Evolutionary conservation across 2,888 invertebrate species (phyloP).

Genomic region (Lordiphosa andalusiaca): DNA sequence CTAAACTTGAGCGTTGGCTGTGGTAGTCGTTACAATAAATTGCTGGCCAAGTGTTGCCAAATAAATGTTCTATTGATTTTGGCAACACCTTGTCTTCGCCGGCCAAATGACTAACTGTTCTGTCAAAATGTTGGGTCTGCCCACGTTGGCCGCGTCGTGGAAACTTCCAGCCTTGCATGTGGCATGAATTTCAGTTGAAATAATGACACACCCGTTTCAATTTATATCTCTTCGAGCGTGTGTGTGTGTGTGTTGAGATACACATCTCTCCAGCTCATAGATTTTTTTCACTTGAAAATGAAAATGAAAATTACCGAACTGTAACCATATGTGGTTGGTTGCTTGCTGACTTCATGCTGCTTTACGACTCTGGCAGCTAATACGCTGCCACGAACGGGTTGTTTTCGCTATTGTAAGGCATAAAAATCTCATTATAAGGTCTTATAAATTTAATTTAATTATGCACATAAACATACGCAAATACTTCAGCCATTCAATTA

Average conservation of each 20-base stretch:
- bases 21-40: slow-evolving; percentile 50
- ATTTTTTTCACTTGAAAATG: slow-evolving; percentile 60
- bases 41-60: slow-evolving; percentile 63
- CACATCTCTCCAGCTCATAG: slow-evolving; percentile 55
- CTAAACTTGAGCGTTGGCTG: slow-evolving; percentile 22
- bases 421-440: slow-evolving; percentile 9
- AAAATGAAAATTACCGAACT: slow-evolving; percentile 71
- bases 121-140: slow-evolving; percentile 67
- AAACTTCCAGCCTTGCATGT: slow-evolving; percentile 61
- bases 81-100: slow-evolving; percentile 65
- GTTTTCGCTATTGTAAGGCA: slow-evolving; percentile 14
- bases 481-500: slow-evolving; percentile 42
- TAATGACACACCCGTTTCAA: slow-evolving; percentile 76
- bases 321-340: slow-evolving; percentile 71
- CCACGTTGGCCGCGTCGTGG: slow-evolving; percentile 43
- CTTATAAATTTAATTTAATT: slow-evolving; percentile 46
- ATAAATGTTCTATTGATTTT: slow-evolving; percentile 69
- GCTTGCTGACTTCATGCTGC: slow-evolving; percentile 47
- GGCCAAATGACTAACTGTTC: slow-evolving; percentile 70
- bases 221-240: slow-evolving; percentile 44
- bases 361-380: slow-evolving; percentile 39
- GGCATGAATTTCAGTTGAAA: slow-evolving; percentile 73
- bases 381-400: slow-evolving; percentile 36
- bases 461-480: slow-evolving; percentile 45
- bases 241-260: slow-evolving; percentile 37